phyloP scores from a whole-genome alignment of 2,888 invertebrate genomes.

The Amphipyra berbera region DNA sequence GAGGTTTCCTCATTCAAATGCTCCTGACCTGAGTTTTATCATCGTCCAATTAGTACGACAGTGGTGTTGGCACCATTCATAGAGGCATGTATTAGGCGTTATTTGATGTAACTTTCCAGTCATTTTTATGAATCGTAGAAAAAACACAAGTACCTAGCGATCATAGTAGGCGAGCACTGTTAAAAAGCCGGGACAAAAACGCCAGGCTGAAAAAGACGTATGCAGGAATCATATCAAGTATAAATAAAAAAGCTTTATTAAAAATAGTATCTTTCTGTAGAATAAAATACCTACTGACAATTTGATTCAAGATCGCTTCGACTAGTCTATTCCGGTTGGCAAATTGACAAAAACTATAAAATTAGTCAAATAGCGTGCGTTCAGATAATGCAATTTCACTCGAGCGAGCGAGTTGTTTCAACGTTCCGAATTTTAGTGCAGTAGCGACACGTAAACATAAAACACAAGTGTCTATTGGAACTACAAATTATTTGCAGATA shows the following conservation, averaged over 20 bases:
- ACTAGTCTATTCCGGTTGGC: constrained; percentile 52
- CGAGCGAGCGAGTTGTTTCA: constrained; percentile 38
- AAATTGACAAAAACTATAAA: constrained; percentile 54
- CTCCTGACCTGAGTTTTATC: no score
- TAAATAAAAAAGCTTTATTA: no score
- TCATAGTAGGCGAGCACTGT: no score
- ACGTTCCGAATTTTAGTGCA: constrained; percentile 50
- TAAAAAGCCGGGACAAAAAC: no score
- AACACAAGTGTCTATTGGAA: constrained; percentile 36
- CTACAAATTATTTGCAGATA: constrained; percentile 16
- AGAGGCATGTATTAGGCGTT: no score
- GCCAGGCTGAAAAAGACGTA: no score
- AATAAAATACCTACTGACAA: constrained; percentile 31
- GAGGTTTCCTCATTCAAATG: background rate
- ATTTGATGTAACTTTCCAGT: no score
- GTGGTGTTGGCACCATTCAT: no score
- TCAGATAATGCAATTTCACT: constrained; percentile 55
- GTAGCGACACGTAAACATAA: constrained; percentile 21
- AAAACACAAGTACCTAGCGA: no score
- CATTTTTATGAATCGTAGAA: no score
- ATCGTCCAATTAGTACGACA: no score
- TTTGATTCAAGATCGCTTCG: constrained; percentile 35
- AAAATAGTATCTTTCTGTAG: background rate
- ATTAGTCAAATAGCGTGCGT: constrained; percentile 52
- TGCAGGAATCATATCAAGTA: no score